Evolutionary conservation across 2,113 vertebrate genomes (phyloP).

Genomic region (Tapirus terrestris): DNA sequence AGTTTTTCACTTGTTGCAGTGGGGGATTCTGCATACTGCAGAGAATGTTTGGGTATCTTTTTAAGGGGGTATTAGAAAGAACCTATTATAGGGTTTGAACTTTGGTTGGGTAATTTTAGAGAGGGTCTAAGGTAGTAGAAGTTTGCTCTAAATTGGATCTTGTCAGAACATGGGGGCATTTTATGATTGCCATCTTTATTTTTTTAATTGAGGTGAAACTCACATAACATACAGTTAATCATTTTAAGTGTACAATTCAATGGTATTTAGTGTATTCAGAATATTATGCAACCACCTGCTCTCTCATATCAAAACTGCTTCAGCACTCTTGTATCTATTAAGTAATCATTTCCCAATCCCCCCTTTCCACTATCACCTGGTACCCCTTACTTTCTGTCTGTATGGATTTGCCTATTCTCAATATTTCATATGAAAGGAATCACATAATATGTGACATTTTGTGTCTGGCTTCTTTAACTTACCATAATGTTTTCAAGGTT

Average conservation of each 20-base stretch:
- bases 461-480: background rate
- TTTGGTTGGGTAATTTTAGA: conserved; percentile 36
- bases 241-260: background rate
- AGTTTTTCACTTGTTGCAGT: background rate
- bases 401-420: background rate
- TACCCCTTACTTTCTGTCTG: background rate
- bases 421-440: background rate
- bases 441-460: background rate
- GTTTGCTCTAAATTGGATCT: background rate
- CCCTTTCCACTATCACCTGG: background rate
- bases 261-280: background rate
- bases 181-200: background rate
- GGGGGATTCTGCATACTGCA: background rate
- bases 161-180: background rate
- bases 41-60: background rate
- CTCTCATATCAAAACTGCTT: background rate
- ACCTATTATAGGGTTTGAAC: background rate
- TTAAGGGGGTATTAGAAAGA: background rate
- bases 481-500: background rate
- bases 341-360: background rate
- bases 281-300: background rate
- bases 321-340: background rate
- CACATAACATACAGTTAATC: background rate
- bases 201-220: conserved; percentile 7
- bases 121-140: background rate